A percentile compares a stretch with the other conserved stretches of the same genome.
Evolutionary conservation across 1,140 invertebrate species (phyloP).

Genomic region (Streblospio benedicti): DNA sequence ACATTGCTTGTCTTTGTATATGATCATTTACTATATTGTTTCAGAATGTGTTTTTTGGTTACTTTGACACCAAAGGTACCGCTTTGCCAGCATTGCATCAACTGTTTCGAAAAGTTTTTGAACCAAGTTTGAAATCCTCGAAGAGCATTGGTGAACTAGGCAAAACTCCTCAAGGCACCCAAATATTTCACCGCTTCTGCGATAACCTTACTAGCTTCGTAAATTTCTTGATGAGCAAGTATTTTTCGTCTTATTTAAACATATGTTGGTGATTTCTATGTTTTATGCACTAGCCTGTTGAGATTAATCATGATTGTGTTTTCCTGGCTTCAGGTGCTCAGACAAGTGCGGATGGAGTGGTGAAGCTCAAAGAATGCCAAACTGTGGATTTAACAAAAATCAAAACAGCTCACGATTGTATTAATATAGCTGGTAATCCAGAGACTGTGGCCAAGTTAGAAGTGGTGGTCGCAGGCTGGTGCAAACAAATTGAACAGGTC

Average conservation of each 20-base stretch:
- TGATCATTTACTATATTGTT: not conserved
- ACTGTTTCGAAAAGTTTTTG: slow-evolving; percentile 22
- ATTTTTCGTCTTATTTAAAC: not conserved
- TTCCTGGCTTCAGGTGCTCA: slow-evolving; percentile 26
- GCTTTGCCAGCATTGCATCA: slow-evolving; percentile 27
- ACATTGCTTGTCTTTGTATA: not conserved
- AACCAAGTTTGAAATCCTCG: slow-evolving; percentile 20
- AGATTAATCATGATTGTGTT: not conserved
- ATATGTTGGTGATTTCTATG: not conserved
- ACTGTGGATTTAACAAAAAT: slow-evolving; percentile 5
- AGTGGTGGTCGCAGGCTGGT: slow-evolving; percentile 35
- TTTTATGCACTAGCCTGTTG: not conserved
- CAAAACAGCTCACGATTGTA: slow-evolving; percentile 25
- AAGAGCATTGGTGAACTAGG: slow-evolving; percentile 25
- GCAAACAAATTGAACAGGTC: slow-evolving; percentile 42
- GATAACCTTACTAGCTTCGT: not conserved
- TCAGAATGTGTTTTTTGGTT: slow-evolving; percentile 28
- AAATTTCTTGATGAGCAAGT: not conserved
- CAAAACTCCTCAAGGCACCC: slow-evolving; percentile 13
- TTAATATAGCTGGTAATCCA: slow-evolving; percentile 29
- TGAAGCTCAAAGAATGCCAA: slow-evolving; percentile 18
- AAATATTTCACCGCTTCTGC: not conserved
- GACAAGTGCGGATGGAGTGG: slow-evolving; percentile 27
- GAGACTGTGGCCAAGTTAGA: slow-evolving; percentile 33
- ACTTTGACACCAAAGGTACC: slow-evolving; percentile 22